Evolutionary conservation across 2,113 vertebrate species (phyloP).

Genomic region (Leiothrix lutea): DNA sequence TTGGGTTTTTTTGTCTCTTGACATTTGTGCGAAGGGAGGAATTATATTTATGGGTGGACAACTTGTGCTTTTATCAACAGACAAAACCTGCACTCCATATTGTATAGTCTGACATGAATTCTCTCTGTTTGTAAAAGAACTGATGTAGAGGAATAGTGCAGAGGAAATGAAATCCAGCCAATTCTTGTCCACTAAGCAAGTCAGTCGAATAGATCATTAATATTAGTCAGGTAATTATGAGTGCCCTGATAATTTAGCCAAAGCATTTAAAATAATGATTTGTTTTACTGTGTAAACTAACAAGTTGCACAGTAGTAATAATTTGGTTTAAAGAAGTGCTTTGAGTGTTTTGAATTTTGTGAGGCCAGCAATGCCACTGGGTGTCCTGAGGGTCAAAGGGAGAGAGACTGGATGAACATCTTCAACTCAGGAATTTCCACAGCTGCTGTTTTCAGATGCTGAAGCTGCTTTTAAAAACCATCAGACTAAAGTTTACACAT

Average conservation of each 20-base stretch:
- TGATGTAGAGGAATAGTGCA: neutral
- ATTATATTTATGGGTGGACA: neutral
- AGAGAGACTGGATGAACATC: neutral
- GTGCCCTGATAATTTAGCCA: neutral
- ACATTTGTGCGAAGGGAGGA: neutral
- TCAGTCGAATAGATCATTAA: neutral
- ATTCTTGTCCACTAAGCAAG: neutral
- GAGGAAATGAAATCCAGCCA: neutral
- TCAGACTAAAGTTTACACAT: neutral
- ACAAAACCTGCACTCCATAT: neutral
- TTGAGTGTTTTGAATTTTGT: neutral
- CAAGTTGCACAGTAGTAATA: neutral
- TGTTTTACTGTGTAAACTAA: neutral
- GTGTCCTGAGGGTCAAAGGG: neutral
- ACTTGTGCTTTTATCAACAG: neutral
- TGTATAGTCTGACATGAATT: neutral
- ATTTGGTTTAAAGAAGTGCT: neutral
- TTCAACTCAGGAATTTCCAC: neutral
- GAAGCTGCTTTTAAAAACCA: neutral
- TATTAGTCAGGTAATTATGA: conserved; percentile 19
- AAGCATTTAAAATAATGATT: neutral
- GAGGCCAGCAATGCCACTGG: neutral
- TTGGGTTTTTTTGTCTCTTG: neutral
- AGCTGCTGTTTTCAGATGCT: neutral
- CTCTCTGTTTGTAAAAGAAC: neutral